A percentile compares a stretch with the other conserved stretches of the same genome.
These are phyloP conservation scores for Pluvianellus socialis DNA, from an alignment of 2,113 vertebrate genomes.

Conservation along the genomic window DNA sequence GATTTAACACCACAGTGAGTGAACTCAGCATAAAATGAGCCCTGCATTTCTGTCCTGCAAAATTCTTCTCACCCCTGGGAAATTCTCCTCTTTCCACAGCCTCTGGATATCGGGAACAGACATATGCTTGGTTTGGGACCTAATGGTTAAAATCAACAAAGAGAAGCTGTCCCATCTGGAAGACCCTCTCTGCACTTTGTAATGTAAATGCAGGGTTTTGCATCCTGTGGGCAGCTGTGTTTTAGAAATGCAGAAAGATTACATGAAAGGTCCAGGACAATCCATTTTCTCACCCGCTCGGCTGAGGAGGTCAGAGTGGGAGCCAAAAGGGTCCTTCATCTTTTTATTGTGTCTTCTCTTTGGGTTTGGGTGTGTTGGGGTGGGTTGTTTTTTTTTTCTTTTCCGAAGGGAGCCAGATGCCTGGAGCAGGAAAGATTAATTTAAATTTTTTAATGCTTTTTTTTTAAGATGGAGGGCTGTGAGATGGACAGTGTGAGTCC, in stretches of 20 bases:
- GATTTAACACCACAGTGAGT: background rate
- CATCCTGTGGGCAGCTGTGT: background rate
- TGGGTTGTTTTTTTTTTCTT: background rate
- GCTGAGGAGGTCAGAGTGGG: background rate
- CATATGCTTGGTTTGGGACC: background rate
- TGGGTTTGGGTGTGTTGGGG: background rate
- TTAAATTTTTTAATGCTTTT: background rate
- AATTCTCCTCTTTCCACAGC: background rate
- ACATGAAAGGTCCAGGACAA: background rate
- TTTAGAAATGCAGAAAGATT: background rate
- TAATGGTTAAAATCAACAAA: background rate
- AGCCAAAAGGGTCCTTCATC: background rate
- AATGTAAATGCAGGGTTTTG: conserved; percentile 19
- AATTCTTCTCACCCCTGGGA: background rate
- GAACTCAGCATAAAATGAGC: background rate
- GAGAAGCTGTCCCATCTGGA: conserved; percentile 28
- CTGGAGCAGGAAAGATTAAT: background rate
- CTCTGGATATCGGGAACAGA: background rate
- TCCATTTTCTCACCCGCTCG: background rate
- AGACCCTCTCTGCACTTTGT: conserved; percentile 21
- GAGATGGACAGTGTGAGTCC: background rate
- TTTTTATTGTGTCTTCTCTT: background rate
- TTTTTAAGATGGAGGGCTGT: background rate
- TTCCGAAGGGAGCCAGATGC: background rate
- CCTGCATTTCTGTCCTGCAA: background rate